phyloP scores from a whole-genome alignment of 2,797 vertebrate species.

The Heterohyrax brucei region DNA sequence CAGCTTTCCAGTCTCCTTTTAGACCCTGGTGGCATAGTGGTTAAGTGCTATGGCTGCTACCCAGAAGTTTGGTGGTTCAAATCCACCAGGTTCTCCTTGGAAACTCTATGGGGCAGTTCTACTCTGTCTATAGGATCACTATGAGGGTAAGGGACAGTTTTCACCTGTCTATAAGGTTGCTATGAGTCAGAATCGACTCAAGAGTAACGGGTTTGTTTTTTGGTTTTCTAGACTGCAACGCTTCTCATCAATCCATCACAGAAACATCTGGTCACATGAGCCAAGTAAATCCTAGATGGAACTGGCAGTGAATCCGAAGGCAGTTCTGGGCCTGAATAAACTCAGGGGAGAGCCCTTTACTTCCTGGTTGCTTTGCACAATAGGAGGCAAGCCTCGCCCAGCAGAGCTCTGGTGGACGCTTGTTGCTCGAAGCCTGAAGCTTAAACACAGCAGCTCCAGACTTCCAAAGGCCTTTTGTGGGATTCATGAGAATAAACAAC shows the following conservation, averaged over 20 bases:
- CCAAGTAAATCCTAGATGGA: conserved; percentile 82
- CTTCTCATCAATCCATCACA: conserved; percentile 84
- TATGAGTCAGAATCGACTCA: too few species aligned
- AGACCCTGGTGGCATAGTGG: neutral
- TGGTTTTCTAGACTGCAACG: conserved; percentile 39
- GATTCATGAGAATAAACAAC: conserved; percentile 65
- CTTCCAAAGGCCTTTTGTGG: neutral
- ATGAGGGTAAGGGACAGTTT: too few species aligned
- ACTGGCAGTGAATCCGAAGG: conserved; percentile 76
- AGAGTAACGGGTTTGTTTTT: too few species aligned
- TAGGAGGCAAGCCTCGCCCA: neutral
- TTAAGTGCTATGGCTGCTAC: too few species aligned
- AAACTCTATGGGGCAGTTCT: too few species aligned
- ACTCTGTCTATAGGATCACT: too few species aligned
- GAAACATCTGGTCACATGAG: conserved; percentile 83
- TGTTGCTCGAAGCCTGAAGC: neutral
- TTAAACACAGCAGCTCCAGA: neutral
- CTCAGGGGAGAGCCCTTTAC: neutral
- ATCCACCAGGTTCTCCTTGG: too few species aligned
- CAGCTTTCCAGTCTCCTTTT: conserved; percentile 70
- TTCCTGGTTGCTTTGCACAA: neutral
- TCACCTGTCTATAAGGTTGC: too few species aligned
- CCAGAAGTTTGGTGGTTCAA: too few species aligned
- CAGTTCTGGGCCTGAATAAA: conserved; percentile 82
- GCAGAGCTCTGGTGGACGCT: neutral